Base-by-base conservation (phyloP, 2,113 vertebrate genomes). In the Scalopus aquaticus region DNA sequence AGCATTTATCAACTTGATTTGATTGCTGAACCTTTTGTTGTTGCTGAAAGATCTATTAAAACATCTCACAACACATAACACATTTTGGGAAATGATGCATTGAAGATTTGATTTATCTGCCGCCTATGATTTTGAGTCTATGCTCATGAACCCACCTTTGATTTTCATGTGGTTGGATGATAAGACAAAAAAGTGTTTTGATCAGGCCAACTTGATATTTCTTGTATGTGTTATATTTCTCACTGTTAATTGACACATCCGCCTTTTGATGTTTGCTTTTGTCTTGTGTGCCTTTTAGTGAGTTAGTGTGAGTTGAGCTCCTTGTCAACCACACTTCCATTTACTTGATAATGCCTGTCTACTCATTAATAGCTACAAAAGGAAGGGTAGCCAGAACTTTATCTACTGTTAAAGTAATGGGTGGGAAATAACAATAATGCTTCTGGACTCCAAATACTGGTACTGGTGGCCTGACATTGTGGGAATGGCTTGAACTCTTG, bases 261-360 rank as follows among this genome's bases (percentile, higher is more conserved):
- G 39, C 37, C 28, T 73, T 88, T 94, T 95, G 80, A 92, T 93
- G 70, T 79, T 89, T 76, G 13, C 32, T 90, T 86, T 88, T n/a
- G 28, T 90, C 32, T 82, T 16, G 26, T 67, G 60, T n/a, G 7
- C 46, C 65, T 91, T 90, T 95, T 76, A 84, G 78, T 83, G n/a
- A 70, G n/a, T 51, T 88, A 60, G 64, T 60, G 44, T 70, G 58
- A 91, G 35, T 67, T 80, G 35, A 70, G 91, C 28, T 86, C 30
- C 62, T 78, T 87, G 67, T 80, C 67, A 78, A 3, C 30, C 20
- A 49, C 51, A 58, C 37, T 72, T 69, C 26, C 46, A 88, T 84
- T 85, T 95, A 37, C 49, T 95, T 88, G 74, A 44, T 56, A 87
- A 77, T 77, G 12, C 72, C 22, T 79, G 24, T 93, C 56, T 83